Base-by-base conservation (phyloP, 2,113 vertebrate species). In the Trematomus loennbergii region DNA sequence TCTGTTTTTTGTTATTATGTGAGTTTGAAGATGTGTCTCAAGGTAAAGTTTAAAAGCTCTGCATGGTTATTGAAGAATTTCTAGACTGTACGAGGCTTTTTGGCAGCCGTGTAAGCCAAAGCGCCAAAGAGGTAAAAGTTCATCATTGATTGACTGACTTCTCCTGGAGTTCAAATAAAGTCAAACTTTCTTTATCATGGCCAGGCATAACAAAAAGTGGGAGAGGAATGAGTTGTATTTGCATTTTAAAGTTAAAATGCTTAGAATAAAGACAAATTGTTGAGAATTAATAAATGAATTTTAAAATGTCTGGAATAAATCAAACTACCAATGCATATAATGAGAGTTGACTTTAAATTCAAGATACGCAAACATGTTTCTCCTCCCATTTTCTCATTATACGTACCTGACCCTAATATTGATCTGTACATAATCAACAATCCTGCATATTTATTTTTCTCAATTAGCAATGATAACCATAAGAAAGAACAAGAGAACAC, bases 1-100 rank as follows among this genome's bases (percentile, higher is more conserved):
- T 52, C 18, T 71, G 45, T 29, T 76, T 81, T 68, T 6, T 46
- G 18, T 67, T 60, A 55, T 71, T 86, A 50, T 17, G 57, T 3
- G 18, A 70, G 61, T 16, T 53, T 0, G 17, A 49, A 2, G 11
- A 52, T 50, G 45, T 58, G 66, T 61, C 33, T 59, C 7, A n/a
- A 75, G 53, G 18, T 22, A 20, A 73, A 13, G 13, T 43, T 61
- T 10, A n/a, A 69, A 50, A 58, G 17, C 29, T 9, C 33, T 49
- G 25, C 2, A 43, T 3, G 12, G 48, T 55, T 72, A 75, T 7
- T 57, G 11, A 69, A 53, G 53, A 46, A 12, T 36, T 57, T 75
- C 61, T 25, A 67, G 62, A 55, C 4, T 29, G 3, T 29, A 29
- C 29, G 50, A 54, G 36, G 22, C 43, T 10, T 18, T 50, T 18